Base-by-base conservation (phyloP, 1,140 invertebrate species). In the Drosophila kohkoa region DNA sequence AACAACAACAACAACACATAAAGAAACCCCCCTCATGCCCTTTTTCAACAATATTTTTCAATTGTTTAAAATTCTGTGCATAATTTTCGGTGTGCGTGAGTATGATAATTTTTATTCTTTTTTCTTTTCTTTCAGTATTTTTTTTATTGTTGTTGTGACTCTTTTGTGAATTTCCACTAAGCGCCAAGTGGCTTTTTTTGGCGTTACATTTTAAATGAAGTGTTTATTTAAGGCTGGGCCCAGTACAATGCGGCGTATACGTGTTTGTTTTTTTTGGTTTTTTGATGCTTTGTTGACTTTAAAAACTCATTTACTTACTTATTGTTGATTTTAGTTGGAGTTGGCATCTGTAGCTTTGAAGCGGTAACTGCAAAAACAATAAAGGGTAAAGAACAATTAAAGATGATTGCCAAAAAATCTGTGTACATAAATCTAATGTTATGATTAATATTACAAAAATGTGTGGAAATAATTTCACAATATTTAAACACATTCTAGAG, bases 141-240 rank as follows among this genome's bases (percentile, higher is more conserved):
- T 69, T 54, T 11, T 68, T 77, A 13, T 69, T 81, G 66, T 63
- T 69, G 59, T 73, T 75, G 68, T 58, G 45, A 30, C 11, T 54
- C 8, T 67, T 45, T 68, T 68, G 63, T 59, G 63, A 58, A 35
- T 66, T 66, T 67, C 62, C 32, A 49, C 68, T 49, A 58, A 66
- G 81, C 77, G 73, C 68, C 77, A 74, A 74, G 55, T 69, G 64
- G 15, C 75, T 69, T 70, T 86, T 71, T 87, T 68, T 69, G 79
- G 76, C 76, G 82, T 75, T 87, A 86, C 80, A 87, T 82, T 87
- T 88, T 77, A 88, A 88, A 87, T 87, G 25, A 82, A 79, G 75
- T 86, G 82, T 88, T 88, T 79, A 67, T 66, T 80, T 77, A 71
- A 68, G 64, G 54, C 30, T 68, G 45, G 60, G 63, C 63, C 62